A percentile compares a stretch with the other conserved stretches of the same genome.
These are phyloP conservation scores for Sterrhoptilus dennistouni DNA, from an alignment of 2,113 vertebrate genomes.

Conservation along the genomic window DNA sequence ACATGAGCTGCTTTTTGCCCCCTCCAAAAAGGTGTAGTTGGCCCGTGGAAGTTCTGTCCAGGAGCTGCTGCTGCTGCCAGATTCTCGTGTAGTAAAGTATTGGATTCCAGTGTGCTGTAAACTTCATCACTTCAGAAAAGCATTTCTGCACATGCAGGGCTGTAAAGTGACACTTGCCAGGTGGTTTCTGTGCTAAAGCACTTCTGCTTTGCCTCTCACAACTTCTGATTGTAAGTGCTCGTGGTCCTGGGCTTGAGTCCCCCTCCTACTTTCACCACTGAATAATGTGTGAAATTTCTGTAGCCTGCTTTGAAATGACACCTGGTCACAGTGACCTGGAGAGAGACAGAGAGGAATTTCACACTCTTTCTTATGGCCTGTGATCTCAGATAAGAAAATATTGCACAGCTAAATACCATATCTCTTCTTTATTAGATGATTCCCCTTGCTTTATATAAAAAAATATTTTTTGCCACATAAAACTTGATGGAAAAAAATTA, in stretches of 20 bases:
- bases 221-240: background rate
- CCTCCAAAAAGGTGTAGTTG: background rate
- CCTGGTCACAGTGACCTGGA: background rate
- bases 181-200: background rate
- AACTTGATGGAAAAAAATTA: background rate
- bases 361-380: background rate
- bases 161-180: conserved; percentile 16
- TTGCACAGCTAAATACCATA: background rate
- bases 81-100: background rate
- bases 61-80: background rate
- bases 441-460: background rate
- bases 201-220: background rate
- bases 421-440: background rate
- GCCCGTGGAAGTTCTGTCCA: background rate
- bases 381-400: background rate
- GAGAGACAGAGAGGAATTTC: background rate
- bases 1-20: background rate
- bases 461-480: background rate
- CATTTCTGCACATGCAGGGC: conserved; percentile 4
- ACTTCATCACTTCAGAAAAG: conserved; percentile 27
- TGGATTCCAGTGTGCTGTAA: background rate
- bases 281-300: background rate
- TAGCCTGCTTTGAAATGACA: background rate
- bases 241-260: background rate
- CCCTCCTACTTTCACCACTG: background rate